Base-by-base conservation (phyloP, 1,140 invertebrate species). In the Drosophila arawakana region DNA sequence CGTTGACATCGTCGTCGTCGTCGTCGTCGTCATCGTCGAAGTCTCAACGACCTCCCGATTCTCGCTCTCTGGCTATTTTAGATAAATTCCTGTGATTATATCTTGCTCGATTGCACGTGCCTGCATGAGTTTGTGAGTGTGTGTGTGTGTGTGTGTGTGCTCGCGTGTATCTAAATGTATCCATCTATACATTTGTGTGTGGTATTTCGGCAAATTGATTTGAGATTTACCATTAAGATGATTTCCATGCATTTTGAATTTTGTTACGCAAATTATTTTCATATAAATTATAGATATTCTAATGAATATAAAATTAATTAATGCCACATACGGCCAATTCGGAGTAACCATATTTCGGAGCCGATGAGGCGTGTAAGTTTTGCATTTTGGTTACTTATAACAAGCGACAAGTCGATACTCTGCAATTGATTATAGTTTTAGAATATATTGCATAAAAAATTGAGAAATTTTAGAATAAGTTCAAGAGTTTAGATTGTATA, bases 301-400 rank as follows among this genome's bases (percentile, higher is more conserved):
- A 89, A 88, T 89, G 76, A 76, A 88, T 88, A 78, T 78, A 63
- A 89, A 88, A 84, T 89, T 88, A 89, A 89, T 88, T 89, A 72
- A 66, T 63, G 60, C 59, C 37, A 35, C 46, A 46, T 50, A 72
- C 41, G 59, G 47, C 47, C 46, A 46, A 70, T 70, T 74, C 62
- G 21, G 11, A 43, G 18, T 37, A 58, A 57, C 18, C 41, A 63
- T 47, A 37, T 54, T 11, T 18, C 7, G n/a, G 11, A 46, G 4
- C 44, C 47, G 13, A 60, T 61, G 44, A 44, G 57, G 44, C 35
- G 21, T 18, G 50, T 30, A 57, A 49, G 8, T 8, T 25, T 47
- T 58, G 43, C 5, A 18, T 39, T 58, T 58, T 30, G 11, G 25
- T 39, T 49, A 1, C 7, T 18, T 37, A 43, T 37, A 43, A 43